Conservation (phyloP, 1,140 invertebrate genomes). For the Scaptomyza graminum region DNA sequence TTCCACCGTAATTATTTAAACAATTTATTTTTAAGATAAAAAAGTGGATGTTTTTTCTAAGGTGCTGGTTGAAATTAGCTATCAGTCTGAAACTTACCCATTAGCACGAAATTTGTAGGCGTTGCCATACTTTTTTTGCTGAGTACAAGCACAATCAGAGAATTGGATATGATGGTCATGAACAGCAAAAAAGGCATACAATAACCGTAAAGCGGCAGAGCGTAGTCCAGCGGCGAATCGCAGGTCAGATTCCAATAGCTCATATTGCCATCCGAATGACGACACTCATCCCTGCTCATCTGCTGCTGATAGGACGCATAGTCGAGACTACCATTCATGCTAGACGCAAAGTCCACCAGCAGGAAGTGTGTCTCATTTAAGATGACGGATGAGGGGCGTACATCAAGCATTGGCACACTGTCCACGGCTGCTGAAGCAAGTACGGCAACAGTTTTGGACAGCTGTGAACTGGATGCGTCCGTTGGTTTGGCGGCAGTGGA, state of each 20-base stretch:
- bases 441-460: neutral
- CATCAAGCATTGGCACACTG: constrained; percentile 12
- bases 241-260: constrained; percentile 81
- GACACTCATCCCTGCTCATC: constrained; percentile 38
- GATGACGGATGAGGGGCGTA: neutral
- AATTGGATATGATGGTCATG: constrained; percentile 95
- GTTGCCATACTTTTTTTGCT: constrained; percentile 90
- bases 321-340: constrained; percentile 54
- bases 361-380: constrained; percentile 53
- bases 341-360: constrained; percentile 52
- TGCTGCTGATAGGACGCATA: constrained; percentile 60
- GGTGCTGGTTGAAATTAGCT: too few relatives aligned
- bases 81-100: constrained; percentile 84
- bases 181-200: constrained; percentile 90
- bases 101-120: constrained; percentile 94
- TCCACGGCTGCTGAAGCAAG: neutral
- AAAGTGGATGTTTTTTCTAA: too few relatives aligned
- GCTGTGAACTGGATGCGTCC: constrained; percentile 8
- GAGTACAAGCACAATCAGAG: constrained; percentile 92
- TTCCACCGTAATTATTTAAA: too few relatives aligned
- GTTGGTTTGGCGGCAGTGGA: constrained; percentile 28
- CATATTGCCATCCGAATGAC: constrained; percentile 42
- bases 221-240: constrained; percentile 72
- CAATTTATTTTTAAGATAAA: too few relatives aligned
- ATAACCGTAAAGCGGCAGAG: constrained; percentile 76